These are phyloP conservation scores for Metacarcinus magister DNA, from an alignment of 2,888 invertebrate species.

Conservation along the genomic window DNA sequence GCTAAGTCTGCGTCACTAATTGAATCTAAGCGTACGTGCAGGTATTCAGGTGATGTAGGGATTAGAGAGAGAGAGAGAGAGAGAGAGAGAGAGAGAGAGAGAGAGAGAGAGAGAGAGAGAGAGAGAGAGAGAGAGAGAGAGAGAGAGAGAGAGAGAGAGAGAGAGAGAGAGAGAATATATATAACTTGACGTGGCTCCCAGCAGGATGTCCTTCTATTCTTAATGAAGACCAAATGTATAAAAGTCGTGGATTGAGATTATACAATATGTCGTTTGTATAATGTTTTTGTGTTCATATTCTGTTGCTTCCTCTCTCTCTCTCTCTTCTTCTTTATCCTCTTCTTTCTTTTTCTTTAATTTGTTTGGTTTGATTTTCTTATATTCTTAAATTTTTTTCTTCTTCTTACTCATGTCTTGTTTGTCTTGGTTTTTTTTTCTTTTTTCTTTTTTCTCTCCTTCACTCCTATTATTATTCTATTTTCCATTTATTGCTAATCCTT, in stretches of 20 bases:
- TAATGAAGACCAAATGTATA: constrained; percentile 14
- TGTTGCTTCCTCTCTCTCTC: too few species aligned
- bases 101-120: constrained; percentile 48
- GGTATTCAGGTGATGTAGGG: background rate
- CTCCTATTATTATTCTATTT: background rate
- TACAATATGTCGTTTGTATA: background rate
- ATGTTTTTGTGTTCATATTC: too few species aligned
- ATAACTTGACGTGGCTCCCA: background rate
- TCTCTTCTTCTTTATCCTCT: too few species aligned
- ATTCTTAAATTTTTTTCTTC: background rate
- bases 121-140: constrained; percentile 41
- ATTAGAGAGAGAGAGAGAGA: background rate
- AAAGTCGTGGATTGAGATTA: background rate
- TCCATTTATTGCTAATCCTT: background rate
- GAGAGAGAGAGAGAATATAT: background rate
- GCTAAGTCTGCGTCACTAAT: background rate
- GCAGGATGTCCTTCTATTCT: background rate
- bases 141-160: constrained; percentile 36
- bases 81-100: constrained; percentile 38
- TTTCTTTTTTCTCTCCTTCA: background rate
- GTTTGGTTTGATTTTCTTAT: background rate
- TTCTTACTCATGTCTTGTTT: background rate
- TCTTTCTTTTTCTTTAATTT: background rate
- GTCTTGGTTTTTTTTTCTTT: background rate
- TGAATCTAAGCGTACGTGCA: background rate